A percentile compares a stretch with the other conserved stretches of the same genome.
These are phyloP conservation scores for Heliconius nattereri DNA, from an alignment of 1,140 invertebrate genomes.

Conservation along the genomic window DNA sequence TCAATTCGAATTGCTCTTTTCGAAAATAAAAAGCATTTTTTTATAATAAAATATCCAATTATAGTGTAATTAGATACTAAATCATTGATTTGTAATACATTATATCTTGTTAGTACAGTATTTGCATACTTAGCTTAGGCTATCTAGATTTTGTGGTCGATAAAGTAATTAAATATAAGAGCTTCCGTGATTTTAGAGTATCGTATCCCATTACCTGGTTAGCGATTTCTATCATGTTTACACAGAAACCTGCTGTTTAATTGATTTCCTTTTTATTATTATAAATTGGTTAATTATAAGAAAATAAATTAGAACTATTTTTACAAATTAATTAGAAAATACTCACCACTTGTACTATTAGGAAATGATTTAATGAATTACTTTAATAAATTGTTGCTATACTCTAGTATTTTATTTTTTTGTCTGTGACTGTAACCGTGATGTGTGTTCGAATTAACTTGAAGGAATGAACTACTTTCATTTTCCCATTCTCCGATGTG, in stretches of 20 bases:
- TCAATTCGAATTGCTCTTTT: not conserved
- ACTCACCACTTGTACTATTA: not conserved
- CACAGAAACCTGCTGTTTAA: not conserved
- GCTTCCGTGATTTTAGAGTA: conserved; percentile 6
- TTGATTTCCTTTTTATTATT: not conserved
- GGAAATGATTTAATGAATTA: not conserved
- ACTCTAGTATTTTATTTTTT: no score
- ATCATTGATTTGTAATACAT: not conserved
- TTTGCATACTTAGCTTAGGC: conserved; percentile 2
- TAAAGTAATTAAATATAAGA: conserved; percentile 7
- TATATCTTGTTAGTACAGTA: not conserved
- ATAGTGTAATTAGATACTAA: not conserved
- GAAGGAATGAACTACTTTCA: no score
- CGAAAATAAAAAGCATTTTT: not conserved
- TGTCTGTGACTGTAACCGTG: no score
- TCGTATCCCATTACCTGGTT: not conserved
- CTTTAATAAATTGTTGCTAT: no score
- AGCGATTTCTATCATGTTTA: not conserved
- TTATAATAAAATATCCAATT: not conserved
- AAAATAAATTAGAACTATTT: not conserved
- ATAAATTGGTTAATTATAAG: not conserved
- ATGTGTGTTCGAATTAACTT: no score
- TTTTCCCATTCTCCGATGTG: no score
- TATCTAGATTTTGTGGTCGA: conserved; percentile 3
- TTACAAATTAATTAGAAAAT: not conserved